phyloP scores from a whole-genome alignment of 2,797 vertebrate genomes.

The Melopsittacus undulatus region DNA sequence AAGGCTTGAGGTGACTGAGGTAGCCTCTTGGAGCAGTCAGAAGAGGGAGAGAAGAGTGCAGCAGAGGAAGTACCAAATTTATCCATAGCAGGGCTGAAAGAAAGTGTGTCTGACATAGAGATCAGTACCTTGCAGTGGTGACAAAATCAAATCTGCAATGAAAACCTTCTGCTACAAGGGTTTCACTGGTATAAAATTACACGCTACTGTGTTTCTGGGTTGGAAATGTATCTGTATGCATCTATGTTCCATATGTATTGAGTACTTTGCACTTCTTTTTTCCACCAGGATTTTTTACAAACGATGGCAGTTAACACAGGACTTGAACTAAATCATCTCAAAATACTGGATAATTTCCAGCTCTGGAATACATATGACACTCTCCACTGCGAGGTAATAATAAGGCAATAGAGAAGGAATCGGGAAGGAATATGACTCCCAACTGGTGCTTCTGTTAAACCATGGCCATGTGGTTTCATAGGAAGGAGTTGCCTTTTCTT shows the following conservation, averaged over 20 bases:
- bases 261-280: background rate
- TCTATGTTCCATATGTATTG: background rate
- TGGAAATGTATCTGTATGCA: background rate
- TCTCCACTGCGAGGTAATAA: constrained; percentile 86
- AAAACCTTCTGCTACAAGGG: background rate
- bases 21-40: background rate
- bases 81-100: background rate
- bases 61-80: background rate
- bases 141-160: background rate
- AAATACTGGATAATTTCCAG: constrained; percentile 68
- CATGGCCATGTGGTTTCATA: background rate
- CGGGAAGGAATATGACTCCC: background rate
- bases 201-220: background rate
- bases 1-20: background rate
- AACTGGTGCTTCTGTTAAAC: background rate
- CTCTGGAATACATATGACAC: constrained; percentile 88
- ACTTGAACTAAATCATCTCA: constrained; percentile 75
- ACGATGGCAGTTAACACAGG: constrained; percentile 82
- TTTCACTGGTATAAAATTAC: background rate
- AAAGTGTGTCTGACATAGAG: background rate
- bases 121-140: background rate
- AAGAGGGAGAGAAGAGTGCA: background rate
- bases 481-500: background rate
- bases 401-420: background rate
- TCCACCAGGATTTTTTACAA: constrained; percentile 81